Percentiles rank a stretch among this genome's conserved stretches.
These are phyloP conservation scores for Palythoa caribaeorum DNA, from an alignment of 92 coral and sea anemone species.

Conservation along the genomic window DNA sequence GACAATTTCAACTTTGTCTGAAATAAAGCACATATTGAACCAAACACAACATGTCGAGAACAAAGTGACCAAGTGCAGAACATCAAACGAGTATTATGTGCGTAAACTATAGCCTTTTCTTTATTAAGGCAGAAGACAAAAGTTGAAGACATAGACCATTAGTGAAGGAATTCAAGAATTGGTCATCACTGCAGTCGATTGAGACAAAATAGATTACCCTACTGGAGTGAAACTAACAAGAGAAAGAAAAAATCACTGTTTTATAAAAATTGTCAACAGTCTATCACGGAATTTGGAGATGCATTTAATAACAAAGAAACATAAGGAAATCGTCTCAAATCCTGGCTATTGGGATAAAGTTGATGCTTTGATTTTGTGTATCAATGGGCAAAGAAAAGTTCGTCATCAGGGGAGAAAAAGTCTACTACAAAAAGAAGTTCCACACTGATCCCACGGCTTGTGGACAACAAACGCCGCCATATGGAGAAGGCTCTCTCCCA, in stretches of 20 bases:
- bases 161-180: conserved; percentile 18
- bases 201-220: background rate
- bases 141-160: conserved; percentile 32
- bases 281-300: conserved; percentile 21
- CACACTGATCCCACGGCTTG: conserved; percentile 31
- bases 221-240: background rate
- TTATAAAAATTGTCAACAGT: conserved; percentile 39
- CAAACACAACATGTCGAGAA: background rate
- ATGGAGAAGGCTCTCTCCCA: conserved; percentile 53
- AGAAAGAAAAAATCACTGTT: background rate
- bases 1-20: background rate
- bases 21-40: background rate
- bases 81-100: background rate
- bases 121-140: conserved; percentile 28
- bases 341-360: conserved; percentile 34
- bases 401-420: background rate
- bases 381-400: background rate
- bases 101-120: conserved; percentile 42
- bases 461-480: conserved; percentile 45
- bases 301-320: conserved; percentile 29
- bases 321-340: conserved; percentile 39
- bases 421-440: background rate
- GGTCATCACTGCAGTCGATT: background rate
- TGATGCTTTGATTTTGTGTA: conserved; percentile 7
- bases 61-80: background rate